These are phyloP conservation scores for Meriones psammophilus DNA, from an alignment of 2,797 vertebrate genomes.

Conservation along the genomic window DNA sequence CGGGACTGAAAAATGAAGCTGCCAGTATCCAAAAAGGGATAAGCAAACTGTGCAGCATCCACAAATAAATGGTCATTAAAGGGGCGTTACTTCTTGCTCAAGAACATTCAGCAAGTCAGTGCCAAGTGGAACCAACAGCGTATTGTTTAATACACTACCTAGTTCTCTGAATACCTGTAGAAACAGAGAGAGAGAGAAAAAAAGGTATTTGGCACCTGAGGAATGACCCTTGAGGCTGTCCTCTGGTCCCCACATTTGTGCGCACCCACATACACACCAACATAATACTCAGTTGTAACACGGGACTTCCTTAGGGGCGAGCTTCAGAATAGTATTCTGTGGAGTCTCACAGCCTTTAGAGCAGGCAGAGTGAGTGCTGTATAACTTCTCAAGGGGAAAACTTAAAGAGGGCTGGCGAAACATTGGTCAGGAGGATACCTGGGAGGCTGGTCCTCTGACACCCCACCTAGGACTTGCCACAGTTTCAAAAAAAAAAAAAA, in stretches of 20 bases:
- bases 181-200: neutral
- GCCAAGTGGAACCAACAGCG: neutral
- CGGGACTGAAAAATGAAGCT: neutral
- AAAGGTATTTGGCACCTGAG: neutral
- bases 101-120: neutral
- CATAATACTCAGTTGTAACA: neutral
- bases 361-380: neutral
- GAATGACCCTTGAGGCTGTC: neutral
- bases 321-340: neutral
- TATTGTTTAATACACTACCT: neutral
- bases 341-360: neutral
- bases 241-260: neutral
- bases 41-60: neutral
- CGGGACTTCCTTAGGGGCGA: neutral
- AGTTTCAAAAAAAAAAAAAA: too few species aligned
- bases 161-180: neutral
- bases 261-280: neutral
- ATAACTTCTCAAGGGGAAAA: slow-evolving; percentile 5
- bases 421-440: neutral
- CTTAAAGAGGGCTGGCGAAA: neutral
- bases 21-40: slow-evolving; percentile 5
- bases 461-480: neutral
- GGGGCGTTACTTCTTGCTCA: neutral
- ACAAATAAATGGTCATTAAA: neutral
- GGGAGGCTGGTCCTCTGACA: neutral